Percentiles rank a stretch among this genome's conserved stretches.
Evolutionary conservation across 2,113 vertebrate genomes (phyloP).

Genomic region (Pollimyrus isidori): DNA sequence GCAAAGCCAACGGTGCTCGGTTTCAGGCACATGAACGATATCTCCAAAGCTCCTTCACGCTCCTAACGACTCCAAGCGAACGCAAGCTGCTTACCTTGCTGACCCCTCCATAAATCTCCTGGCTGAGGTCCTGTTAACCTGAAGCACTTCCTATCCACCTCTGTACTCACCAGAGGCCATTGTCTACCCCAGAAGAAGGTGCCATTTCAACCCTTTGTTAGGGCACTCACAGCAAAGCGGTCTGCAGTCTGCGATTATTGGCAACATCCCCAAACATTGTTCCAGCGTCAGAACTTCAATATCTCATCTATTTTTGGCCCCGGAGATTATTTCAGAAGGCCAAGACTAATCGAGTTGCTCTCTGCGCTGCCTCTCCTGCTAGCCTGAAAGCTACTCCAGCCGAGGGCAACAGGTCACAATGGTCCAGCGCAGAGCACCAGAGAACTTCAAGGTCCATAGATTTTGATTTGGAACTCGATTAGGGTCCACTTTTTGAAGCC

Average conservation of each 20-base stretch:
- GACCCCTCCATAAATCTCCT: constrained; percentile 31
- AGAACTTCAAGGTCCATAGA: constrained; percentile 8
- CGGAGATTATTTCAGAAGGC: constrained; percentile 32
- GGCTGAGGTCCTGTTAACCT: constrained; percentile 32
- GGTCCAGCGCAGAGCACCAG: not conserved
- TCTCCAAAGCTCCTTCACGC: not conserved
- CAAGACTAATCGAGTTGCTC: constrained; percentile 25
- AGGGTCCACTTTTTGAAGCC: not conserved
- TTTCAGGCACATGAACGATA: not conserved
- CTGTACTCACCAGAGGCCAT: constrained; percentile 34
- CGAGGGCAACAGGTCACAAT: constrained; percentile 12
- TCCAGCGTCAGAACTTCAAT: constrained; percentile 30
- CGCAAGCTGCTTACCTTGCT: constrained; percentile 31
- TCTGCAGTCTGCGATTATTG: constrained; percentile 35
- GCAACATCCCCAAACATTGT: constrained; percentile 38
- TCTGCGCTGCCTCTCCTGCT: constrained; percentile 1
- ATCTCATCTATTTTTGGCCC: constrained; percentile 36
- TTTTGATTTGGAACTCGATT: constrained; percentile 17
- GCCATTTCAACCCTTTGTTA: constrained; percentile 35
- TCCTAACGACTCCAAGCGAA: constrained; percentile 14
- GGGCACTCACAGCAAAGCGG: constrained; percentile 42
- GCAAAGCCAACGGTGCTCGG: not conserved
- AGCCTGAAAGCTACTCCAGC: not conserved
- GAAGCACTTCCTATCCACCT: constrained; percentile 18
- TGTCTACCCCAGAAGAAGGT: constrained; percentile 34